Conservation (phyloP, 1,140 invertebrate genomes). For the Tribolium castaneum region DNA sequence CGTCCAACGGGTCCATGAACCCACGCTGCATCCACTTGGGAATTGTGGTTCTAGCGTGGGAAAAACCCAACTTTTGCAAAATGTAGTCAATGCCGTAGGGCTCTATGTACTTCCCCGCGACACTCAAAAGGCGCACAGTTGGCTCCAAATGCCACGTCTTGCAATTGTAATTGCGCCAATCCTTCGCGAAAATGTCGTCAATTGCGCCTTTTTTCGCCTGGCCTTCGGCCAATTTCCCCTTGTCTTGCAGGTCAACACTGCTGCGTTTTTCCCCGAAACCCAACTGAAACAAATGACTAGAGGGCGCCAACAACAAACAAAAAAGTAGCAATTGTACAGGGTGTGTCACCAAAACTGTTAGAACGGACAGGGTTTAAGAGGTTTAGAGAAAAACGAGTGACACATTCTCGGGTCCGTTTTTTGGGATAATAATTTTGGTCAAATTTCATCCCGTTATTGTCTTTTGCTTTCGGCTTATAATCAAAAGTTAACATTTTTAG, state of each 20-base stretch:
- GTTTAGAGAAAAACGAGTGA: no score
- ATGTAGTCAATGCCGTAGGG: conserved; percentile 98
- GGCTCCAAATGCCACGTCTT: conserved; percentile 98
- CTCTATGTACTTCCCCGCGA: conserved; percentile 92
- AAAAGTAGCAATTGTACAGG: no score
- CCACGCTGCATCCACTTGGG: conserved; percentile 99
- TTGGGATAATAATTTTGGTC: no score
- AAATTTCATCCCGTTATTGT: no score
- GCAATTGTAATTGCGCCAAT: conserved; percentile 93
- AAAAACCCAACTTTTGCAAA: conserved; percentile 95
- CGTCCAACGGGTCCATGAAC: conserved; percentile 95
- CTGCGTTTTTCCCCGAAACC: conserved; percentile 51
- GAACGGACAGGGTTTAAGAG: no score
- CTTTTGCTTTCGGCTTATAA: no score
- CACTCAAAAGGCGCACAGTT: conserved; percentile 82
- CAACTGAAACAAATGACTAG: conserved; percentile 49
- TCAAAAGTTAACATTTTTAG: no score
- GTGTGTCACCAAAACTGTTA: no score
- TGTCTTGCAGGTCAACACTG: conserved; percentile 51
- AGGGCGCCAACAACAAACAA: neutral
- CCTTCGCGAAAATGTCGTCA: conserved; percentile 77
- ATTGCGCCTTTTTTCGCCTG: conserved; percentile 62
- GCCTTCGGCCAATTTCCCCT: conserved; percentile 63
- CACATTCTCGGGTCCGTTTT: no score
- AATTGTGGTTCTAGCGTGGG: conserved; percentile 96